Base-by-base conservation (phyloP, 2,888 invertebrate genomes). In the Chromoteleia sp. region DNA sequence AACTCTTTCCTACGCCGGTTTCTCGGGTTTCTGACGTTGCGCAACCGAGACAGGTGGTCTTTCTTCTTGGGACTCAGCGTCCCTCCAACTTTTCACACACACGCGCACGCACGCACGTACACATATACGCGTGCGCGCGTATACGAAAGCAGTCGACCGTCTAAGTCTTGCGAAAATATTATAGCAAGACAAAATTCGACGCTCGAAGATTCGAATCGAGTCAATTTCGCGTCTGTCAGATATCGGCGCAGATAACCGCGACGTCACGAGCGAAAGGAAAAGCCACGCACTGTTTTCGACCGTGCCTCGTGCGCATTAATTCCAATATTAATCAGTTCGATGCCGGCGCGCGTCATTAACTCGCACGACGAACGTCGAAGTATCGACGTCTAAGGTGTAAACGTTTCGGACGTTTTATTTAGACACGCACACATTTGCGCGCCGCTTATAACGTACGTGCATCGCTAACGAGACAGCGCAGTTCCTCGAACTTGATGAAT, bases 41-140 rank as follows among this genome's bases (percentile, higher is more conserved):
- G 80, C 79, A 82, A 85, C 82, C 78, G 74, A 77, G 81, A 76
- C 81, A 81, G 83, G 81, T 84, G 83, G 82, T 82, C 83, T 84
- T 81, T 74, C 83, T 61, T 79, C 73, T 79, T 54, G 56, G 68
- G 19, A 30, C 63, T 10, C 21, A 50, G 63, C 8, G 19, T 43
- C 63, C 67, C 67, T 56, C 68, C 30, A 17, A 25, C 6, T 25
- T 6, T 30, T 2, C 39, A 12, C 2, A 39, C 12, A 39, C 7
- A 5, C 17, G 7, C 8, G 6, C n/a, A 39, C 14, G 12, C 36
- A 30, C 6, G 15, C 21, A 50, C 54, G 14, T 52, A 50, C 36
- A n/a, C 43, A 65, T 19, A 17, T 17, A 33, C 29, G 29, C 30
- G 12, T 45, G 6, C 25, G 2, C 10, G 6, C 15, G 17, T 36